Percentiles rank a stretch among this genome's conserved stretches.
phyloP scores from a whole-genome alignment of 35 echinoderm and acorn worm genomes.

The Amphiura filiformis region DNA sequence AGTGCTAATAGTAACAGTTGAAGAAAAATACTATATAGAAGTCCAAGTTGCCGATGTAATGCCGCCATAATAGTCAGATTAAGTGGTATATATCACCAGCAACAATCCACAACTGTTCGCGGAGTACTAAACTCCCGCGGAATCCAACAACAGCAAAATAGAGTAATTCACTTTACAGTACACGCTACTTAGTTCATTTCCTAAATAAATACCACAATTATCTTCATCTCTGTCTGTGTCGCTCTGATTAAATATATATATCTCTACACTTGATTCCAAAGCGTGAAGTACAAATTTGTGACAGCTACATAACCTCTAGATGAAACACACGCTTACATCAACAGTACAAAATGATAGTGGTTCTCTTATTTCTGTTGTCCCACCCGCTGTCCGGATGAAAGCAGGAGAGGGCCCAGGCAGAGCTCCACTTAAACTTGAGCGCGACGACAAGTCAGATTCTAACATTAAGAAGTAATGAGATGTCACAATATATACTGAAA shows the following conservation, averaged over 20 bases:
- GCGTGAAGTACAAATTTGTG: background rate
- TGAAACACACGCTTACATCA: background rate
- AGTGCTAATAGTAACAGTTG: background rate
- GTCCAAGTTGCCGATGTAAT: background rate
- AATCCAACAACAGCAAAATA: background rate
- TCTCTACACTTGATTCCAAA: background rate
- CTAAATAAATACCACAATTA: background rate
- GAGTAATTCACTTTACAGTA: background rate
- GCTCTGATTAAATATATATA: background rate
- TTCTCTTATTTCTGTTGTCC: background rate
- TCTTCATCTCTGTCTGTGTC: too few relatives aligned
- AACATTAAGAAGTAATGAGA: background rate
- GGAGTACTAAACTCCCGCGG: background rate
- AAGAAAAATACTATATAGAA: background rate
- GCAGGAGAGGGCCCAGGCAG: background rate
- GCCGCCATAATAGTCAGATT: background rate
- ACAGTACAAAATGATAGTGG: background rate
- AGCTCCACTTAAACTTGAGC: background rate
- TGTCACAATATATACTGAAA: background rate
- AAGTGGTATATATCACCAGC: background rate
- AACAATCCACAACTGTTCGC: background rate
- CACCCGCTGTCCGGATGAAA: background rate
- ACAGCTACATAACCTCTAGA: background rate
- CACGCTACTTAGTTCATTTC: background rate
- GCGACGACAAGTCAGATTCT: too few relatives aligned